Conservation (phyloP, 2,888 invertebrate species). For the Drosophila multiciliata region DNA sequence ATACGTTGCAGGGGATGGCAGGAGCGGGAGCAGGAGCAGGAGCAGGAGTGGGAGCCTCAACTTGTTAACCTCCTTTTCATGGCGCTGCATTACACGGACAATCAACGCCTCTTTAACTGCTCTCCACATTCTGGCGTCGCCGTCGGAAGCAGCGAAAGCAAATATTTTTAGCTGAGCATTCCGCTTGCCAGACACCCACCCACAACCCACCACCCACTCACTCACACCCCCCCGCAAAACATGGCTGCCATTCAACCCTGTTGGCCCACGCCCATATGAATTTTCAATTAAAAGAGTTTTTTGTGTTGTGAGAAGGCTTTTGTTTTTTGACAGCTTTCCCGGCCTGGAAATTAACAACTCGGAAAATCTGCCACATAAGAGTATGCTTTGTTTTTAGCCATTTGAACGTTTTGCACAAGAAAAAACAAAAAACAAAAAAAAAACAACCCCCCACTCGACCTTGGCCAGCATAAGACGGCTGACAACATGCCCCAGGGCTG, state of each 20-base stretch:
- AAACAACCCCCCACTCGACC: constrained; percentile 29
- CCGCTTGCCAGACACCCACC: constrained; percentile 19
- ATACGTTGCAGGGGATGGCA: constrained; percentile 42
- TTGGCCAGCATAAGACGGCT: constrained; percentile 46
- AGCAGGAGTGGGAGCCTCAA: constrained; percentile 44
- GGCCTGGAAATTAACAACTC: constrained; percentile 68
- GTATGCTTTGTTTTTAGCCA: constrained; percentile 55
- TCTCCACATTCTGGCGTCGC: constrained; percentile 33
- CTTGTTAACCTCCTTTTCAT: constrained; percentile 75
- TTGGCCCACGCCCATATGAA: constrained; percentile 52
- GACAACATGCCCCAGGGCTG: constrained; percentile 51
- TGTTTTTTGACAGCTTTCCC: constrained; percentile 48
- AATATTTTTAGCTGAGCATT: constrained; percentile 67
- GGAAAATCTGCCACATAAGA: constrained; percentile 68
- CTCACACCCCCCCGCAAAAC: background rate
- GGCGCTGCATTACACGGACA: constrained; percentile 67
- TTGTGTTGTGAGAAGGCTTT: constrained; percentile 10
- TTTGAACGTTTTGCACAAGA: constrained; percentile 18
- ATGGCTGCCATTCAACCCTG: background rate
- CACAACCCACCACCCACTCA: background rate
- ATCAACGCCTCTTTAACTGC: constrained; percentile 65
- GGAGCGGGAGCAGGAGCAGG: constrained; percentile 23
- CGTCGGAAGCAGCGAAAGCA: constrained; percentile 49
- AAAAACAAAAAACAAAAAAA: constrained; percentile 3
- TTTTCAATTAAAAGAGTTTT: constrained; percentile 72